phyloP scores from a whole-genome alignment of 2,113 vertebrate genomes.

The Ciconia maguari region DNA sequence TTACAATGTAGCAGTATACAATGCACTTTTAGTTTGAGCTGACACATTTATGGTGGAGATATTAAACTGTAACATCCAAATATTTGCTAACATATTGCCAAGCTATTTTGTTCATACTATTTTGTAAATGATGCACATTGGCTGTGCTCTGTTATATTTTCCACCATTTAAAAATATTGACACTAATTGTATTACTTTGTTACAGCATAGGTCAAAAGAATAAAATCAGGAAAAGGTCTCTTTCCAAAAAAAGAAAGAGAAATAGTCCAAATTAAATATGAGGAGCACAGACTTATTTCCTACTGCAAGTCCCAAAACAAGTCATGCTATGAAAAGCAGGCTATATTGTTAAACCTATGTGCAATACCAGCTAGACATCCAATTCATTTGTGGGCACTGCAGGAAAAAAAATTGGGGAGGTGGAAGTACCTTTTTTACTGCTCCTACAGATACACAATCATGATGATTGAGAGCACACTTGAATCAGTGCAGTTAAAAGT shows the following conservation, averaged over 20 bases:
- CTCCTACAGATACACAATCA: neutral
- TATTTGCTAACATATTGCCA: constrained; percentile 54
- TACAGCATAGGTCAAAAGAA: neutral
- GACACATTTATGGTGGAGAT: constrained; percentile 54
- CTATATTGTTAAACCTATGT: neutral
- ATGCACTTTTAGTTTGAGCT: constrained; percentile 15
- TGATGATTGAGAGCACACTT: neutral
- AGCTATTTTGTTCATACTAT: constrained; percentile 21
- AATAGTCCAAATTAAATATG: neutral
- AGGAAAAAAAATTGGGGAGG: neutral
- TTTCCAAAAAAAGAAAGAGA: neutral
- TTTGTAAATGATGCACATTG: neutral
- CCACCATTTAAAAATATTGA: neutral
- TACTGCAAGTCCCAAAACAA: neutral
- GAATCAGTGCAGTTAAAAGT: neutral
- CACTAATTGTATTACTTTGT: constrained; percentile 14
- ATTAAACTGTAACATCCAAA: constrained; percentile 58
- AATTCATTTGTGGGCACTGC: neutral
- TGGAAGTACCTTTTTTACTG: neutral
- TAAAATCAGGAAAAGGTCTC: neutral
- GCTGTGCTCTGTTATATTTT: neutral
- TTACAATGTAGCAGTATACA: constrained; percentile 3
- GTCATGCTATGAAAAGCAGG: neutral
- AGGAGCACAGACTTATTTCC: neutral
- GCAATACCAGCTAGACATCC: neutral